Base-by-base conservation (phyloP, 2,113 vertebrate genomes). In the Peromyscus polionotus region DNA sequence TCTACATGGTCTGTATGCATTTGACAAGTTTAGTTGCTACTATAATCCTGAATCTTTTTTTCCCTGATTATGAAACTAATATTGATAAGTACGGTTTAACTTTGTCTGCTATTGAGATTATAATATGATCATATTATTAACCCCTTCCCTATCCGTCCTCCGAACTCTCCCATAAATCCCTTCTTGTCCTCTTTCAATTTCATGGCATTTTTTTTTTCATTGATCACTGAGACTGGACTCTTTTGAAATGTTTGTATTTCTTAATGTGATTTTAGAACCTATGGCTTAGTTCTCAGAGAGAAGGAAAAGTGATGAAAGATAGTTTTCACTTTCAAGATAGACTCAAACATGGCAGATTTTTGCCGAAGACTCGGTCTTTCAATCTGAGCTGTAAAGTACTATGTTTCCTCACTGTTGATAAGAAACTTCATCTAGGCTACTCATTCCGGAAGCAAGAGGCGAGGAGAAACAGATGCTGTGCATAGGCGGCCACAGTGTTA, bases 291-390 rank as follows among this genome's bases (percentile, higher is more conserved):
- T 59, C 42, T 75, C 16, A 2, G 3, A 91, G 85, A 91, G n/a
- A 84, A 94, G 70, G 48, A 76, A 79, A 75, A 3, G 48, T 22
- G 20, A 95, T 48, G 72, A 92, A 65, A 68, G 48, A 68, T 17
- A 28, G n/a, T 92, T 85, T 95, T 45, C 81, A 28, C 22, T 26
- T 16, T 95, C 54, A 59, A 48, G 33, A 45, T 19, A 36, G 59
- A 83, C 76, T 51, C 81, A 96, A 93, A 68, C 10, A 61, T n/a
- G 54, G 33, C 24, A 65, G 81, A 80, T 45, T 61, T 72, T 84
- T 65, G 51, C 72, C 7, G 83, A 91, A 94, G 76, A 75, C n/a
- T 22, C 19, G 86, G 51, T 81, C 87, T 95, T 96, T 95, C n/a
- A 20, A 96, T 92, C 54, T 63, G 94, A 88, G 59, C 42, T 91